Evolutionary conservation across 2,797 vertebrate species (phyloP).

Genomic region (Loris lydekkerianus): DNA sequence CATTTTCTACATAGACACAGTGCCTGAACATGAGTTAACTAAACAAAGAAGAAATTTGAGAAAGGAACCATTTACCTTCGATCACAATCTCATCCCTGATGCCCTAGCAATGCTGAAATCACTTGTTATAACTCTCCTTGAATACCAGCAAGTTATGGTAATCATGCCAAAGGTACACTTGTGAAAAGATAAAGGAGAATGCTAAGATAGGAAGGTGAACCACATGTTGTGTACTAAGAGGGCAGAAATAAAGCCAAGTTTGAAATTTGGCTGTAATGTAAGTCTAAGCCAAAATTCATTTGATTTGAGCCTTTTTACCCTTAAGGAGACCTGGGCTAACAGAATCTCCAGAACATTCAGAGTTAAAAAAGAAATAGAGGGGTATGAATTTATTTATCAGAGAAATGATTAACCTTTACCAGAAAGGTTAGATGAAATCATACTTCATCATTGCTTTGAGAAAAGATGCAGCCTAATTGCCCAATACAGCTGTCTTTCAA

Average conservation of each 20-base stretch:
- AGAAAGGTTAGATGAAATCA: not conserved
- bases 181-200: not conserved
- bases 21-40: not conserved
- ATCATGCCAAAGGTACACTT: not conserved
- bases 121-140: not conserved
- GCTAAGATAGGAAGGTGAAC: not conserved
- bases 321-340: not conserved
- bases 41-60: not conserved
- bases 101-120: not conserved
- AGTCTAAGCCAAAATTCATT: conserved; percentile 25
- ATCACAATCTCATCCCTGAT: not conserved
- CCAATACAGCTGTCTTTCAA: not conserved
- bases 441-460: not conserved
- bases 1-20: not conserved
- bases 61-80: not conserved
- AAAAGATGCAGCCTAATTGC: not conserved
- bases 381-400: not conserved
- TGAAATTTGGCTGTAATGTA: conserved; percentile 5
- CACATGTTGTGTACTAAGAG: conserved; percentile 1
- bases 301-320: not conserved
- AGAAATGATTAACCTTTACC: not conserved
- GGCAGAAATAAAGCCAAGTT: conserved; percentile 34
- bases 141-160: not conserved
- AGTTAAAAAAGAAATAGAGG: not conserved
- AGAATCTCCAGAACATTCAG: conserved; percentile 9